A percentile compares a stretch with the other conserved stretches of the same genome.
Conservation (phyloP, 2,888 invertebrate genomes). For the Diogma glabrata region DNA sequence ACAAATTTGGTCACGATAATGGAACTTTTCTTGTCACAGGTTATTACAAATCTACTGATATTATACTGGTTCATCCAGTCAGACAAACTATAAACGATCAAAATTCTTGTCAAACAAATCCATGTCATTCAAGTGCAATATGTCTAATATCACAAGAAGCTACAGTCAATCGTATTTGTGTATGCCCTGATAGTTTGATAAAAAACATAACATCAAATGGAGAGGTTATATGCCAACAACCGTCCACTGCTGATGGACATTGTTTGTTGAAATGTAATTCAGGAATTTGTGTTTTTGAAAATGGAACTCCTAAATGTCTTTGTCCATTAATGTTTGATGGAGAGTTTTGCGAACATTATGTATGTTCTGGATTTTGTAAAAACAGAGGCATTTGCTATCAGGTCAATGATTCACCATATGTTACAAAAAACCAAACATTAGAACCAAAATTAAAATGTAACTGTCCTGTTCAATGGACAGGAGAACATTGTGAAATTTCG, state of each 20-base stretch:
- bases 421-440: constrained; percentile 19
- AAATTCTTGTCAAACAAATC: constrained; percentile 47
- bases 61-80: constrained; percentile 53
- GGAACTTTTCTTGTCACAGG: constrained; percentile 44
- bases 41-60: constrained; percentile 46
- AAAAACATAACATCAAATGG: constrained; percentile 23
- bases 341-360: constrained; percentile 52
- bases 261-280: constrained; percentile 48
- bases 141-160: constrained; percentile 41
- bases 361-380: constrained; percentile 53
- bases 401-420: neutral
- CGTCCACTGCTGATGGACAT: constrained; percentile 27
- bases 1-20: constrained; percentile 53
- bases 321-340: constrained; percentile 55
- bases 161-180: constrained; percentile 37
- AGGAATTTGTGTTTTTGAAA: constrained; percentile 45
- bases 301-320: constrained; percentile 46
- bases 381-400: constrained; percentile 48
- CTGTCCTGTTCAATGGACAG: constrained; percentile 53
- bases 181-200: constrained; percentile 44
- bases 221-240: constrained; percentile 28
- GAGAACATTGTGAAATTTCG: constrained; percentile 50
- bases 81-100: constrained; percentile 45
- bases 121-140: constrained; percentile 51
- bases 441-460: constrained; percentile 37